phyloP scores from a whole-genome alignment of 2,888 invertebrate genomes.

The Ormyrus thymus region DNA sequence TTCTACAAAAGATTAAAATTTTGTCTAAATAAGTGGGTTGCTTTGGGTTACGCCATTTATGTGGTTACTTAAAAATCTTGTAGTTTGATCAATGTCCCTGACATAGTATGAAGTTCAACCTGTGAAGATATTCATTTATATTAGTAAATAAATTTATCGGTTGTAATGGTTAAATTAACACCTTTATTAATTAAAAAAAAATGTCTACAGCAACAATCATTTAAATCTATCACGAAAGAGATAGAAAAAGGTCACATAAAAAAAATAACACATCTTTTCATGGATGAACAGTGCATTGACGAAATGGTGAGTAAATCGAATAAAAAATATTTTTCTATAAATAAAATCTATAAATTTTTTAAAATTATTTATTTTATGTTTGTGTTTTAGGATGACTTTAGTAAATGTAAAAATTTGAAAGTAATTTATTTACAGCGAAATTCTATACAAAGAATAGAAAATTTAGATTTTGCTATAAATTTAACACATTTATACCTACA shows the following conservation, averaged over 20 bases:
- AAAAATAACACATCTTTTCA: constrained; percentile 76
- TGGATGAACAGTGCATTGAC: constrained; percentile 78
- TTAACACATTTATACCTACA: constrained; percentile 84
- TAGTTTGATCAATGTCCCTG: constrained; percentile 27
- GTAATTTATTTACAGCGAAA: constrained; percentile 89
- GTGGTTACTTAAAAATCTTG: neutral
- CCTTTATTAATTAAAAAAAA: constrained; percentile 65
- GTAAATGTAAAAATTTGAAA: constrained; percentile 75
- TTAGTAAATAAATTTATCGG: neutral
- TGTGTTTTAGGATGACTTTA: constrained; percentile 69
- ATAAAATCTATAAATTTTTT: neutral
- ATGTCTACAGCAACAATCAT: constrained; percentile 62
- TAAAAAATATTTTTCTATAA: neutral
- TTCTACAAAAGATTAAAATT: too few species aligned
- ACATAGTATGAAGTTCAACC: neutral
- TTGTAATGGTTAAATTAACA: constrained; percentile 67
- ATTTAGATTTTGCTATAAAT: constrained; percentile 80
- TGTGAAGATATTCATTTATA: too few species aligned
- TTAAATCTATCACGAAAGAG: constrained; percentile 65
- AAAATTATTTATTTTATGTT: neutral
- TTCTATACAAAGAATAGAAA: constrained; percentile 84
- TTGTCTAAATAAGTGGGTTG: constrained; percentile 29
- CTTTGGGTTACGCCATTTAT: constrained; percentile 42
- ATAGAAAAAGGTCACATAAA: constrained; percentile 63
- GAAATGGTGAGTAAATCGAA: constrained; percentile 77